Evolutionary conservation across 2,888 invertebrate genomes (phyloP), one percentile per base, ranked within the genome.

Genomic region (Palloptera scutellata): DNA sequence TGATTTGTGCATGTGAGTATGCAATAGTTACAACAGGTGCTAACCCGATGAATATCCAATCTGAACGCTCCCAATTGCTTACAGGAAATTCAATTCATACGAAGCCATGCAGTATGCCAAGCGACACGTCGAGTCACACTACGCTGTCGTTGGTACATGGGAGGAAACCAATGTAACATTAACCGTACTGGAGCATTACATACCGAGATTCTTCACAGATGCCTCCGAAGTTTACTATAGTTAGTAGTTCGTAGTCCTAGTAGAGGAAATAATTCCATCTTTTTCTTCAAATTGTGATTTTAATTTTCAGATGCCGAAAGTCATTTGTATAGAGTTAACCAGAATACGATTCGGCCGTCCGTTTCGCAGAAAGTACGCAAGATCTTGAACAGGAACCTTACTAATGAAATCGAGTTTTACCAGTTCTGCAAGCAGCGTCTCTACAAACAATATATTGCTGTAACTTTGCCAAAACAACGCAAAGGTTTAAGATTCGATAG

Each of bases 401-500:
- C 94, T 0, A 87, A 91, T 61, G 95, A 95, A 85, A 92, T 95
- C 10, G 95, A 95, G 78, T 94, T 95, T 84, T 95, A 95, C 83
- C 91, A 94, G 79, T 95, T 95, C 83, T 94, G 94, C 82, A 90
- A 90, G 76, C 94, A 95, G 80, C 87, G 95, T 76, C 87, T 95
- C 17, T 91, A 94, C 79, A 87, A 90, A 81, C 95, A 95, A 78
- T 88, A 92, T 67, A 86, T 91, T 70, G 94, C 94, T 4, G 52
- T 72, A 12, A 65, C 69, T 53, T 48, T 70, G 11, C 3, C 42
- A 17, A 41, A 64, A n/a, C 20, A 13, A 15, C 12, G 11, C 30
- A 61, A 45, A 59, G 43, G 17, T 54, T 54, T 10, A 54, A n/a
- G 17, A n/a, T 19, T 20, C 51, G 15, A 48, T 8, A 4, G 15